Percentiles rank a stretch among this genome's conserved stretches.
phyloP scores from a whole-genome alignment of 2,888 invertebrate species.

The Busseola fusca region DNA sequence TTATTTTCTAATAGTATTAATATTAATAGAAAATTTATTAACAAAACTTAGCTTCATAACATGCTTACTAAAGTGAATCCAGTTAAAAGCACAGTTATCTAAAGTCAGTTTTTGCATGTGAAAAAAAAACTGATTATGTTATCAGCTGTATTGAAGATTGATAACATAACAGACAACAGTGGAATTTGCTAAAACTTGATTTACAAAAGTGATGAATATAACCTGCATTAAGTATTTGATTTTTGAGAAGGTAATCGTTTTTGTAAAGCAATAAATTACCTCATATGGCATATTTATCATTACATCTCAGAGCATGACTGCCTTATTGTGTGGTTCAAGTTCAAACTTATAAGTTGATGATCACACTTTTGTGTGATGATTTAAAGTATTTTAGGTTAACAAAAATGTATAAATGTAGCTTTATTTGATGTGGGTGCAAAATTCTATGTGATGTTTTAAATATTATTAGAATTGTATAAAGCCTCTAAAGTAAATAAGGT shows the following conservation, averaged over 20 bases:
- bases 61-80: conserved; percentile 57
- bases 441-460: conserved; percentile 25
- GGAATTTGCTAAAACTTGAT: conserved; percentile 44
- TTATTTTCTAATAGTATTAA: conserved; percentile 57
- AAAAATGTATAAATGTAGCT: conserved; percentile 40
- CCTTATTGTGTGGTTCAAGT: conserved; percentile 31
- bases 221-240: conserved; percentile 42
- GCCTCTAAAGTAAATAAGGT: conserved; percentile 42
- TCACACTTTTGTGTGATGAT: no score
- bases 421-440: conserved; percentile 31
- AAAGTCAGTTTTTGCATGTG: conserved; percentile 48
- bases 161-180: conserved; percentile 28
- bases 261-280: conserved; percentile 55
- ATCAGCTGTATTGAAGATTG: conserved; percentile 50
- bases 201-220: conserved; percentile 31
- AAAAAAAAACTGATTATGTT: conserved; percentile 47
- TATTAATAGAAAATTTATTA: conserved; percentile 47
- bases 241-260: conserved; percentile 28
- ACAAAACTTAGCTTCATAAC: conserved; percentile 42
- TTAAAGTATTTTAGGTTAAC: conserved; percentile 51
- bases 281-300: conserved; percentile 49
- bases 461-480: conserved; percentile 9
- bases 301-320: conserved; percentile 21
- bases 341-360: no score
- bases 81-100: conserved; percentile 48